These are phyloP conservation scores for Carollia perspicillata DNA, from an alignment of 2,113 vertebrate species.

Conservation along the genomic window DNA sequence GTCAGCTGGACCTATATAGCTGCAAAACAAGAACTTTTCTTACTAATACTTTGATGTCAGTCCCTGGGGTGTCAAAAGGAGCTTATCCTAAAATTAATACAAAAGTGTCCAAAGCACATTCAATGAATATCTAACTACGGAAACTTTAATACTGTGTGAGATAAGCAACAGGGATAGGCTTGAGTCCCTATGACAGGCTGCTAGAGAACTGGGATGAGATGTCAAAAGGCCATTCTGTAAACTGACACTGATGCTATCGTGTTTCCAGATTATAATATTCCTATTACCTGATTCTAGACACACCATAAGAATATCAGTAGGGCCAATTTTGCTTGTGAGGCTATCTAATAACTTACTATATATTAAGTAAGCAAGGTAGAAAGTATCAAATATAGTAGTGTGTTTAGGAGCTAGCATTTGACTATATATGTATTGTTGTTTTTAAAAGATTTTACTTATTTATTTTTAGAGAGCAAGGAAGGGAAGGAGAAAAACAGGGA, in stretches of 20 bases:
- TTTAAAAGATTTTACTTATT: background rate
- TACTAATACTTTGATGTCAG: background rate
- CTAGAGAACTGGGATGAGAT: accelerated
- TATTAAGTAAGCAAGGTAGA: background rate
- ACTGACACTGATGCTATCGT: slow-evolving; percentile 92
- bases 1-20: background rate
- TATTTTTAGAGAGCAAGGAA: too few relatives aligned
- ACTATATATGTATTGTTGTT: background rate
- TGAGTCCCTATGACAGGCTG: background rate
- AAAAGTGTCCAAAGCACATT: background rate
- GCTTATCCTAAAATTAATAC: slow-evolving; percentile 27
- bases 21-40: background rate
- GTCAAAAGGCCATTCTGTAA: slow-evolving; percentile 93
- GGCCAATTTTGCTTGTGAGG: background rate
- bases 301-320: too few relatives aligned
- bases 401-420: background rate
- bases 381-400: background rate
- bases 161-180: background rate
- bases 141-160: background rate
- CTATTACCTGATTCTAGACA: too few relatives aligned
- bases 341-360: background rate
- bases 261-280: slow-evolving; percentile 91
- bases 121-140: background rate
- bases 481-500: too few relatives aligned
- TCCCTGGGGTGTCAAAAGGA: background rate